Conservation (phyloP, 2,888 invertebrate species). For the Phania funesta region DNA sequence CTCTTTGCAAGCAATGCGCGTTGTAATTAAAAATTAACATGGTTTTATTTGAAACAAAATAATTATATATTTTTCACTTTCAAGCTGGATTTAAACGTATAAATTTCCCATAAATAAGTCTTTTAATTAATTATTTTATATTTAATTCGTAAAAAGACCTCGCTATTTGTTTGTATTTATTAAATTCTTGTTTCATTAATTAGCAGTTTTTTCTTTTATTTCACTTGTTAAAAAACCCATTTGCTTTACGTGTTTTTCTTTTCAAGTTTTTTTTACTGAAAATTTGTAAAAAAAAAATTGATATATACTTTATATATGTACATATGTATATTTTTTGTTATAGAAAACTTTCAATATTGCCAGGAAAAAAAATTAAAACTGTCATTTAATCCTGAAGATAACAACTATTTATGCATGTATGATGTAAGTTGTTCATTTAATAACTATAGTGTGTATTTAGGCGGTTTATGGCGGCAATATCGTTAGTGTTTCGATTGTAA, state of each 20-base stretch:
- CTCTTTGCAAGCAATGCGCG: conserved; percentile 61
- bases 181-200: conserved; percentile 65
- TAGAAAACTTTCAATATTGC: conserved; percentile 45
- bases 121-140: conserved; percentile 15
- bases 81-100: conserved; percentile 57
- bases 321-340: neutral
- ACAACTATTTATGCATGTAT: conserved; percentile 6
- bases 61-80: conserved; percentile 39
- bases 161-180: conserved; percentile 45
- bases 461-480: conserved; percentile 42
- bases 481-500: neutral
- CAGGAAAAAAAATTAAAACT: conserved; percentile 14
- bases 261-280: neutral
- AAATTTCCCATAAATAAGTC: conserved; percentile 61
- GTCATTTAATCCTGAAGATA: neutral
- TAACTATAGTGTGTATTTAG: conserved; percentile 43
- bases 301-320: neutral
- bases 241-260: conserved; percentile 7
- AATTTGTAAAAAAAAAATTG: conserved; percentile 22
- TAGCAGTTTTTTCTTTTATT: conserved; percentile 36
- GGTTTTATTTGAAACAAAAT: conserved; percentile 29
- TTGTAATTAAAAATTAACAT: conserved; percentile 35
- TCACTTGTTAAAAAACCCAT: conserved; percentile 31
- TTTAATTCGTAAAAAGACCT: conserved; percentile 41
- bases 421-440: conserved; percentile 30